Percentiles rank a stretch among this genome's conserved stretches.
phyloP scores from a whole-genome alignment of 2,113 vertebrate species.

The Hippocampus abdominalis region DNA sequence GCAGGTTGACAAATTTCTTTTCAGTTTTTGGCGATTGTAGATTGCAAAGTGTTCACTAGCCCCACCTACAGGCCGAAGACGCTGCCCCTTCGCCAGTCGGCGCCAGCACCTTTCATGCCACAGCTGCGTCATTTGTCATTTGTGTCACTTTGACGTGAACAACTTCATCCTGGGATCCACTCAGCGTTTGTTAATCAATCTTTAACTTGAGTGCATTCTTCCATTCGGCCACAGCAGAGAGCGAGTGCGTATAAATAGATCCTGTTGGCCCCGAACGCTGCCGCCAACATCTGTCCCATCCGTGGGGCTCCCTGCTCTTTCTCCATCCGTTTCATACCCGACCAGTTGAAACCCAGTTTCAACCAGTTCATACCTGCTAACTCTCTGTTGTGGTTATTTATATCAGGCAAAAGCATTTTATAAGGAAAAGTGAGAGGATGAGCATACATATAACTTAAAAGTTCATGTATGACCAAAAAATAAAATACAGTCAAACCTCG shows the following conservation, averaged over 20 bases:
- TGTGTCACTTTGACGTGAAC: background rate
- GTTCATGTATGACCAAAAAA: too few species aligned
- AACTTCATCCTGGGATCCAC: background rate
- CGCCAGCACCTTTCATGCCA: background rate
- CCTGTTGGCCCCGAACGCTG: background rate
- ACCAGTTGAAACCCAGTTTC: too few species aligned
- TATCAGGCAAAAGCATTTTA: too few species aligned
- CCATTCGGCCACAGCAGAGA: background rate
- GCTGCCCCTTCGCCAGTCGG: background rate
- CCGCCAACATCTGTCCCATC: background rate
- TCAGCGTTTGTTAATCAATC: conserved; percentile 1
- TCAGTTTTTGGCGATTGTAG: background rate
- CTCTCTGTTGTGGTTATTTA: too few species aligned
- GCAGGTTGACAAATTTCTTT: background rate
- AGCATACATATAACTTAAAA: too few species aligned
- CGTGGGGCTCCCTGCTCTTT: background rate
- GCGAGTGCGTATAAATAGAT: background rate
- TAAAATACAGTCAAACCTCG: too few species aligned
- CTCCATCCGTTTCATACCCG: background rate
- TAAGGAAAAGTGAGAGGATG: too few species aligned
- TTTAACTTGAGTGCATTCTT: conserved; percentile 1
- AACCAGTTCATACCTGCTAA: too few species aligned
- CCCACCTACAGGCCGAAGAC: background rate
- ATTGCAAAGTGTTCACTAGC: background rate
- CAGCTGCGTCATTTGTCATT: background rate